Percentiles rank a stretch among this genome's conserved stretches.
Conservation (phyloP, 2,113 vertebrate species). For the Loxodonta africana region DNA sequence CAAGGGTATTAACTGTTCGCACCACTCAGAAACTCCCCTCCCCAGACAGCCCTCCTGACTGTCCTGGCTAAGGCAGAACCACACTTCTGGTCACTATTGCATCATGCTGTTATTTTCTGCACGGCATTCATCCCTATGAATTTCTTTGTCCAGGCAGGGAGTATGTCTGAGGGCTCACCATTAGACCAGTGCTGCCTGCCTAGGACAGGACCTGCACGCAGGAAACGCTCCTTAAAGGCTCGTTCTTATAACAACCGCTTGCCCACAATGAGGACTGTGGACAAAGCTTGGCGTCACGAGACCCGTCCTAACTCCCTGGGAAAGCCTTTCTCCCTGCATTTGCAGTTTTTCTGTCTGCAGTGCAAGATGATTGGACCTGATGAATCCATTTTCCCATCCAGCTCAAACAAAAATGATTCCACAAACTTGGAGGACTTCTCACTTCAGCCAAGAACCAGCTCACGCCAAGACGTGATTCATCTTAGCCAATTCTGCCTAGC, state of each 20-base stretch:
- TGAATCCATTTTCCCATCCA: slow-evolving; percentile 47
- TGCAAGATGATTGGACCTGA: neutral
- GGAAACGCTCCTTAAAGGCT: neutral
- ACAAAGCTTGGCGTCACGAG: neutral
- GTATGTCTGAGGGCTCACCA: neutral
- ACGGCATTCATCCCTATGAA: rapidly evolving
- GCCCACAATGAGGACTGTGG: neutral
- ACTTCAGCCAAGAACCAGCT: slow-evolving; percentile 52
- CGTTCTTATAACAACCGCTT: neutral
- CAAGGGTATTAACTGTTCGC: neutral
- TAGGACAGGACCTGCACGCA: neutral
- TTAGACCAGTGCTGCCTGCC: neutral
- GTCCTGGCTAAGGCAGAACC: neutral
- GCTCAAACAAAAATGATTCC: slow-evolving; percentile 78
- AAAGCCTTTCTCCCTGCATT: neutral
- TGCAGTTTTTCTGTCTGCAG: slow-evolving; percentile 24
- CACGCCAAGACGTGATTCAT: slow-evolving; percentile 79
- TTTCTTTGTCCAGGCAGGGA: neutral
- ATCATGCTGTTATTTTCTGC: neutral
- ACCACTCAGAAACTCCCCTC: too few species aligned
- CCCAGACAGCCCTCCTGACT: neutral
- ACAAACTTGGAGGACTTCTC: slow-evolving; percentile 53
- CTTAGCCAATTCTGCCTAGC: slow-evolving; percentile 56
- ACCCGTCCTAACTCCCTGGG: neutral
- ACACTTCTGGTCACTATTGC: neutral